Evolutionary conservation across 2,113 vertebrate species (phyloP).

Genomic region (Bagarius yarrelli): DNA sequence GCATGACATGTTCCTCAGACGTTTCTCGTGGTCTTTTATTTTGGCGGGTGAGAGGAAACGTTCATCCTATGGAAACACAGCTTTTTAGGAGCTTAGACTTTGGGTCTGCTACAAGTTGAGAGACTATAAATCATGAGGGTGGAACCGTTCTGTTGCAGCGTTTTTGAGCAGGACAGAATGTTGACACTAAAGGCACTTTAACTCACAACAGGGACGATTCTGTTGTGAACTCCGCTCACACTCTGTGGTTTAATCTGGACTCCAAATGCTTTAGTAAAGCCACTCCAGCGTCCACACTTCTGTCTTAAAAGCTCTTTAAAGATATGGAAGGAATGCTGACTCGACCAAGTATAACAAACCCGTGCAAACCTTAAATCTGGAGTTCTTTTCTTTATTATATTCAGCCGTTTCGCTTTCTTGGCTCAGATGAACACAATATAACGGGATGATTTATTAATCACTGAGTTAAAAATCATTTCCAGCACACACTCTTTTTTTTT

Average conservation of each 20-base stretch:
- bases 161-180: constrained; percentile 62
- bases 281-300: constrained; percentile 54
- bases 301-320: constrained; percentile 66
- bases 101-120: constrained; percentile 68
- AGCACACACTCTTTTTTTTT: constrained; percentile 55
- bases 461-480: constrained; percentile 58
- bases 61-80: constrained; percentile 44
- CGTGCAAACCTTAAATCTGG: constrained; percentile 47
- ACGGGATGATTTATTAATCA: constrained; percentile 55
- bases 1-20: constrained; percentile 54
- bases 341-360: constrained; percentile 60
- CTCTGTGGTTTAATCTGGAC: constrained; percentile 47
- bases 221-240: constrained; percentile 53
- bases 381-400: constrained; percentile 7
- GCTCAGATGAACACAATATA: constrained; percentile 20
- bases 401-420: constrained; percentile 13
- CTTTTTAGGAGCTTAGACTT: constrained; percentile 56
- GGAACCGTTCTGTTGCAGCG: constrained; percentile 59
- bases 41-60: constrained; percentile 40
- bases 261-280: constrained; percentile 46
- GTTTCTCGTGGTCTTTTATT: constrained; percentile 55
- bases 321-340: constrained; percentile 60
- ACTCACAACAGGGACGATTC: constrained; percentile 52
- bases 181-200: constrained; percentile 72
- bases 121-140: constrained; percentile 67